Conservation (phyloP, 2,888 invertebrate species). For the Pasiphila rectangulata region DNA sequence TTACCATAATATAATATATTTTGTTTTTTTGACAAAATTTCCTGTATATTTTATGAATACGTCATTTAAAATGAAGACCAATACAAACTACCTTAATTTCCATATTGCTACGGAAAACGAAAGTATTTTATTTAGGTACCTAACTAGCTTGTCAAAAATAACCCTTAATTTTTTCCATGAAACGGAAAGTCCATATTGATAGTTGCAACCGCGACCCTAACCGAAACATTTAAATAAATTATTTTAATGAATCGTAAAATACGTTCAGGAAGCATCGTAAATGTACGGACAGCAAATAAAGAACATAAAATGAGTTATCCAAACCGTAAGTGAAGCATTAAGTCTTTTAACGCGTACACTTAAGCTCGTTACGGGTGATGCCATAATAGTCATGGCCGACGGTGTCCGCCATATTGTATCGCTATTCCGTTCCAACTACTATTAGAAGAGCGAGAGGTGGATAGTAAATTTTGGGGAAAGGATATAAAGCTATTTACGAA, state of each 20-base stretch:
- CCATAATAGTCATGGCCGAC: conserved; percentile 28
- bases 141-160: no score
- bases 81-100: no score
- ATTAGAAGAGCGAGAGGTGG: conserved; percentile 42
- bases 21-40: no score
- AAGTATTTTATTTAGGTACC: no score
- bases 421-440: conserved; percentile 36
- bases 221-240: conserved; percentile 6
- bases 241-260: conserved; percentile 28
- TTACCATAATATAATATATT: no score
- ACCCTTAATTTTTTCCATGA: no score
- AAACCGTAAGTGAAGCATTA: conserved; percentile 35
- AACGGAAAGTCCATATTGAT: neutral
- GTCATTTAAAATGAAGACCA: no score
- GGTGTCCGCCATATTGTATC: conserved; percentile 38
- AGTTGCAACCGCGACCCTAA: neutral
- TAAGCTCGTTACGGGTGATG: conserved; percentile 24
- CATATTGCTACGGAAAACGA: no score
- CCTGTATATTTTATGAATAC: no score
- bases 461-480: conserved; percentile 42
- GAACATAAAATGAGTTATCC: conserved; percentile 37
- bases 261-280: conserved; percentile 17
- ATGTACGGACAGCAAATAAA: conserved; percentile 27
- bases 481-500: conserved; percentile 45
- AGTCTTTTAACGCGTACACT: conserved; percentile 35